phyloP scores from a whole-genome alignment of 2,797 vertebrate species.

The Bradypus variegatus region DNA sequence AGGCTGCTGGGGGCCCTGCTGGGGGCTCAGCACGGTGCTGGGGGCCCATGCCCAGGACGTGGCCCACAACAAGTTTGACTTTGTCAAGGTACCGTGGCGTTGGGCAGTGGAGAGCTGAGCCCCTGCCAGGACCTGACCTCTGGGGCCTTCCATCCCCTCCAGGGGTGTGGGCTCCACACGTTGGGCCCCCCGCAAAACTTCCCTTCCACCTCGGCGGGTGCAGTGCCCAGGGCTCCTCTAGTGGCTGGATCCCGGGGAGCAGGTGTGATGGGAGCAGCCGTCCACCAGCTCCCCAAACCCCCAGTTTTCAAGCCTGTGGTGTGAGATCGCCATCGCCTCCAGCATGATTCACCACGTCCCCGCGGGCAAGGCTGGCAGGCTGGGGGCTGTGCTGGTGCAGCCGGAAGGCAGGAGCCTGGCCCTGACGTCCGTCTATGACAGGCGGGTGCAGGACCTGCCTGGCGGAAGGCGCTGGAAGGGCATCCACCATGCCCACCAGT shows the following conservation, averaged over 20 bases:
- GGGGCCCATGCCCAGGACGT: rapidly evolving
- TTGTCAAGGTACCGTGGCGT: background rate
- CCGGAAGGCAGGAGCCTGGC: background rate
- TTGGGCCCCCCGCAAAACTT: too few species aligned
- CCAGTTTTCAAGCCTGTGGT: conserved; percentile 35
- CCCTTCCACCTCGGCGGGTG: background rate
- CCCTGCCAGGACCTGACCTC: too few species aligned
- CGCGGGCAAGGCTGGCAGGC: background rate
- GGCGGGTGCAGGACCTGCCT: background rate
- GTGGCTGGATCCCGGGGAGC: background rate
- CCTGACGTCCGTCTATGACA: background rate
- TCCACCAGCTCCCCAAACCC: background rate
- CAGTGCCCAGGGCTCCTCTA: too few species aligned
- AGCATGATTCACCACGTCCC: rapidly evolving
- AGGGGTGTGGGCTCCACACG: background rate
- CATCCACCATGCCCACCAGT: background rate
- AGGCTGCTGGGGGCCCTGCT: background rate
- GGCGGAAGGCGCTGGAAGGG: background rate
- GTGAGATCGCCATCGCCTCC: background rate
- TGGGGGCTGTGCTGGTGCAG: background rate
- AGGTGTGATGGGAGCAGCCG: background rate
- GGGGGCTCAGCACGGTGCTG: background rate
- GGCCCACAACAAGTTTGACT: background rate
- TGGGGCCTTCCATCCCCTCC: background rate
- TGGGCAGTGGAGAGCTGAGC: background rate